Base-by-base conservation (phyloP, 2,113 vertebrate species). In the Pterocles burchelli region DNA sequence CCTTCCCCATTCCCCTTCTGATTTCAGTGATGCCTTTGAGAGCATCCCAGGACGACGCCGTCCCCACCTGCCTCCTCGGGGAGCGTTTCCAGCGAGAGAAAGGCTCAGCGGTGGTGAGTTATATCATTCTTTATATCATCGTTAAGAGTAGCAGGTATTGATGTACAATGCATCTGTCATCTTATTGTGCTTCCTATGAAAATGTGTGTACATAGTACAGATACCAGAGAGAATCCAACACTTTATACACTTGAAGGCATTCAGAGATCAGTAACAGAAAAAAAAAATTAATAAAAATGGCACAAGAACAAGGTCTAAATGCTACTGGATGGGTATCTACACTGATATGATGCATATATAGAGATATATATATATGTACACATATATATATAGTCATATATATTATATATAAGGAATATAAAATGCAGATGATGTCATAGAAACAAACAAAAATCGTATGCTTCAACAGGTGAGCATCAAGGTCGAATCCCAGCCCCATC, bases 121-220 rank as follows among this genome's bases (percentile, higher is more conserved):
- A 96, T 97, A 98, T 97, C 97, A 97, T 98, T 97, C 98, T 98
- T 98, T 98, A 98, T 98, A 98, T 98, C 97, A 77, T 92, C 96
- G 95, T 97, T 97, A 87, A 97, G 98, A 98, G 96, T 97, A 98
- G 98, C 98, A 97, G 94, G 96, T 95, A 94, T 96, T 98, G 98
- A 98, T 98, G 98, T 98, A 98, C 98, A 98, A 98, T 98, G 98
- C 98, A 96, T 96, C 97, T 97, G 98, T 98, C 98, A 95, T 98
- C 98, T 97, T 97, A 97, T 98, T 98, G 98, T 98, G 98, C 98
- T 98, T 98, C 98, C 98, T 98, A 98, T 97, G 98, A 97, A 98
- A 98, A 98, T 98, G 98, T 98, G 96, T 98, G 98, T 98, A 98
- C 98, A 98, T 97, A 98, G 98, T 98, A 98, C 98, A 98, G 97